phyloP scores from a whole-genome alignment of 2,113 vertebrate species.

The Isurus oxyrinchus region DNA sequence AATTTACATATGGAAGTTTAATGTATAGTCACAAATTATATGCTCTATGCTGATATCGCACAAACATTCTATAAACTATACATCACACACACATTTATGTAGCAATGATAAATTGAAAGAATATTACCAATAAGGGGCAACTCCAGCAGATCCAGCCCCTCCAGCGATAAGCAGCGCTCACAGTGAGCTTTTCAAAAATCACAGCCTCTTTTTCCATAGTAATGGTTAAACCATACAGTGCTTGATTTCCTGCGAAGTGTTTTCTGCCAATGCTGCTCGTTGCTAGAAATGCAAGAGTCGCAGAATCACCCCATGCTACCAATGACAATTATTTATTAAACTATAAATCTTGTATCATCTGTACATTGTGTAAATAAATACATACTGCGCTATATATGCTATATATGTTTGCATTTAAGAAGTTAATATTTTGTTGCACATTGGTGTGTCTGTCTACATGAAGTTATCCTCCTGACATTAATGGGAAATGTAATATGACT shows the following conservation, averaged over 20 bases:
- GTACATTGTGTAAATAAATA: not conserved
- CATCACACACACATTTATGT: not conserved
- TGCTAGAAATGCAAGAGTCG: not conserved
- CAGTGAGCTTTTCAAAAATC: not conserved
- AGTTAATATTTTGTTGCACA: not conserved
- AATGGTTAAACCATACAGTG: not conserved
- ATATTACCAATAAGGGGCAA: not conserved
- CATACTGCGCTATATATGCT: not conserved
- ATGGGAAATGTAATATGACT: slow-evolving; percentile 47
- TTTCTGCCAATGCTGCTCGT: not conserved
- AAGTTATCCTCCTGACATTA: slow-evolving; percentile 12
- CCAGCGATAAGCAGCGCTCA: not conserved
- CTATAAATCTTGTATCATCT: not conserved
- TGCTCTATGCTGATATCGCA: not conserved
- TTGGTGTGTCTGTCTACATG: not conserved
- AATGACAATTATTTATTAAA: not conserved
- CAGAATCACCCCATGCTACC: not conserved
- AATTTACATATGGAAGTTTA: not conserved
- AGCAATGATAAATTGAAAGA: not conserved
- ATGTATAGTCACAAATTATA: not conserved
- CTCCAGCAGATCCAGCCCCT: not conserved
- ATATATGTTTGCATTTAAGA: not conserved
- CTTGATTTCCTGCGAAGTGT: not conserved
- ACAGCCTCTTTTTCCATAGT: not conserved
- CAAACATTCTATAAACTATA: not conserved